phyloP scores from a whole-genome alignment of 2,797 vertebrate genomes.

The Gadopsis bispinosus region DNA sequence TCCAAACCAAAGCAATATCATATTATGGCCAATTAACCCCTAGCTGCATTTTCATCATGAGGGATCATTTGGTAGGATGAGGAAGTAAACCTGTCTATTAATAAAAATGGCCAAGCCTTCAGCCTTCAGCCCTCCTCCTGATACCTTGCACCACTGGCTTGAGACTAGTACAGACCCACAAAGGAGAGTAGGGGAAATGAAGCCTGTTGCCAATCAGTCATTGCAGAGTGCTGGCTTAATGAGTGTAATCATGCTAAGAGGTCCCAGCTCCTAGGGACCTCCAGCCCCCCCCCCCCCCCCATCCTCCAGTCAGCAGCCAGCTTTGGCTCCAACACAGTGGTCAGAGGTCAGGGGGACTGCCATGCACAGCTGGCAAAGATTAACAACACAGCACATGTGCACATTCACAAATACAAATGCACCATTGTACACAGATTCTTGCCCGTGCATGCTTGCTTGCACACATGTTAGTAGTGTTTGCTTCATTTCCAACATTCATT shows the following conservation, averaged over 20 bases:
- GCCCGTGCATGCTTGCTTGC: constrained; percentile 36
- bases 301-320: constrained; percentile 57
- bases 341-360: constrained; percentile 78
- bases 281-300: constrained; percentile 36
- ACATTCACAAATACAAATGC: constrained; percentile 72
- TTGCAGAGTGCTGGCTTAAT: constrained; percentile 66
- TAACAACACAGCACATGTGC: constrained; percentile 76
- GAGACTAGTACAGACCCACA: constrained; percentile 34
- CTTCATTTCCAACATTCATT: constrained; percentile 57
- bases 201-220: constrained; percentile 72
- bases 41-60: constrained; percentile 11
- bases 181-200: constrained; percentile 38
- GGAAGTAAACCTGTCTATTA: constrained; percentile 16
- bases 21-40: constrained; percentile 1
- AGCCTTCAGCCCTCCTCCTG: not conserved
- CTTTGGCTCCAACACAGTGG: constrained; percentile 49
- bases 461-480: constrained; percentile 57
- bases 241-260: constrained; percentile 79
- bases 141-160: constrained; percentile 1
- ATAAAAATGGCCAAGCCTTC: constrained; percentile 15
- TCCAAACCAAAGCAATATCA: not conserved
- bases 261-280: constrained; percentile 69
- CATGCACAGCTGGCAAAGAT: constrained; percentile 83
- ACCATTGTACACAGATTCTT: constrained; percentile 67
- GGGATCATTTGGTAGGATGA: not conserved